Conservation (phyloP, 2,888 invertebrate genomes). For the Drosophila nigritarsus region DNA sequence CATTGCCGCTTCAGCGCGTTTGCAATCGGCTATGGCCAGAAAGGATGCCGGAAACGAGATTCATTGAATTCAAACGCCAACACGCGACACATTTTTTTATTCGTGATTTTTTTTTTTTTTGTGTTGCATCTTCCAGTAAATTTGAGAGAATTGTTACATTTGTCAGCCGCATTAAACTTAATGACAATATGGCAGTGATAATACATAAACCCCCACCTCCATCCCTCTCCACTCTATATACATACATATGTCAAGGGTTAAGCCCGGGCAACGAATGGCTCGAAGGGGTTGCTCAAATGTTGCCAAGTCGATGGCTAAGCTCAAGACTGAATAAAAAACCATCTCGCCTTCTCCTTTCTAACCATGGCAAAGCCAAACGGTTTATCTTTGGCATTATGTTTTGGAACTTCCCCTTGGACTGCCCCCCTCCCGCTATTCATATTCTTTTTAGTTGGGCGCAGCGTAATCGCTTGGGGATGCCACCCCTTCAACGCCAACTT, state of each 20-base stretch:
- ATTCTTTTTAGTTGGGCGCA: background rate
- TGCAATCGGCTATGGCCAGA: constrained; percentile 25
- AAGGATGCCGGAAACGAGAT: constrained; percentile 32
- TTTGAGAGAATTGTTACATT: constrained; percentile 79
- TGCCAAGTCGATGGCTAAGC: constrained; percentile 42
- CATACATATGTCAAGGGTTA: constrained; percentile 60
- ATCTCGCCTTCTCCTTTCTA: background rate
- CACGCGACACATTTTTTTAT: constrained; percentile 46
- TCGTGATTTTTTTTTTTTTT: background rate
- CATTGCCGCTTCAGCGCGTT: constrained; percentile 46
- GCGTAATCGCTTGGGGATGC: background rate
- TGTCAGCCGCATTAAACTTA: constrained; percentile 69
- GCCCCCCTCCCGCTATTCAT: background rate
- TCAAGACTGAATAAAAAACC: constrained; percentile 17
- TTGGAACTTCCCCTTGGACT: constrained; percentile 27
- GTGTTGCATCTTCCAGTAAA: constrained; percentile 73
- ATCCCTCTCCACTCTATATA: no score
- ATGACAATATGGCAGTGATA: constrained; percentile 72
- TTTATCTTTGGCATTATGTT: constrained; percentile 62
- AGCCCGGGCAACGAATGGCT: constrained; percentile 34
- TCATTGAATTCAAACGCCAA: constrained; percentile 55
- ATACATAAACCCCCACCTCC: constrained; percentile 20
- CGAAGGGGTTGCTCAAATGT: constrained; percentile 47
- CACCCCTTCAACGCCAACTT: constrained; percentile 20
- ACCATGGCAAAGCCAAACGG: constrained; percentile 31